phyloP scores from a whole-genome alignment of 2,888 invertebrate genomes.

The Neoaliturus tenellus region DNA sequence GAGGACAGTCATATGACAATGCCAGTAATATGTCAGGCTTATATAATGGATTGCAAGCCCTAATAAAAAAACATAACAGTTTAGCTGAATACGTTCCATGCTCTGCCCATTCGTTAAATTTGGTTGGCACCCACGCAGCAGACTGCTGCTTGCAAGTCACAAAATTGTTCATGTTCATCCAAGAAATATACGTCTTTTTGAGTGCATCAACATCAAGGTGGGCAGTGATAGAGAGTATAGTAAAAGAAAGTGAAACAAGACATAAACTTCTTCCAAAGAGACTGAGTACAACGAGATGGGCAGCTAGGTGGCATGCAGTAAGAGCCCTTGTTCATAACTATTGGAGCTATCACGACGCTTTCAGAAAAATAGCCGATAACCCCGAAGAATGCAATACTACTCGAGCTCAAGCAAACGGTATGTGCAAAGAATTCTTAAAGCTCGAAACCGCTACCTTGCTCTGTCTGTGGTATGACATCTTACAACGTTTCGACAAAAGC shows the following conservation, averaged over 20 bases:
- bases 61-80: conserved; percentile 34
- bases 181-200: conserved; percentile 40
- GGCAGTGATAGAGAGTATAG: conserved; percentile 29
- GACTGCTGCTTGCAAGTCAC: conserved; percentile 35
- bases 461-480: conserved; percentile 24
- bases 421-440: conserved; percentile 28
- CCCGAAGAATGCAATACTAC: background rate
- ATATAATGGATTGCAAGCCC: conserved; percentile 20
- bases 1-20: conserved; percentile 34
- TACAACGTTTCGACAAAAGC: conserved; percentile 29
- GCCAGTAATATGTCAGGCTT: conserved; percentile 3
- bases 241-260: background rate
- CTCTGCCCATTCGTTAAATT: conserved; percentile 33
- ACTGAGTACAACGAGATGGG: conserved; percentile 31
- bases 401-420: conserved; percentile 38
- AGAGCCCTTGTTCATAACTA: conserved; percentile 21
- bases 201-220: conserved; percentile 45
- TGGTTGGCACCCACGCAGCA: conserved; percentile 36
- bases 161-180: conserved; percentile 39
- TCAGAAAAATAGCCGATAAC: conserved; percentile 24
- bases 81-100: conserved; percentile 38
- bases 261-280: conserved; percentile 38
- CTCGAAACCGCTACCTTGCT: conserved; percentile 27
- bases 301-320: conserved; percentile 31
- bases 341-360: conserved; percentile 38